Base-by-base conservation (phyloP, 2,888 invertebrate species). In the Nemapogon koenigi region DNA sequence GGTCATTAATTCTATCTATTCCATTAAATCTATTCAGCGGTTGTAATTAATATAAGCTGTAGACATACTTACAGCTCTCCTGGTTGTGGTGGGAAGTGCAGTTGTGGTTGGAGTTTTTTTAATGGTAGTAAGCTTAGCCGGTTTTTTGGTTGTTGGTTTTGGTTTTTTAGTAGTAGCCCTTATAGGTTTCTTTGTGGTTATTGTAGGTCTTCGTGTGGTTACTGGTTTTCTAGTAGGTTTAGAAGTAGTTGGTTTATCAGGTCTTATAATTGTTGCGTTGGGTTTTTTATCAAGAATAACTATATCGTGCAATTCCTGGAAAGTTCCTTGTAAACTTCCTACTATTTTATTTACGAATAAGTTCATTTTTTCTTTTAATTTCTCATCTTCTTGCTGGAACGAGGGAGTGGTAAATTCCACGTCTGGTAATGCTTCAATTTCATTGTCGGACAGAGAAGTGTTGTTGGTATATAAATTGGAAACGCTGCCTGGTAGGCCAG, bases 291-390 rank as follows among this genome's bases (percentile, higher is more conserved):
- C 78, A 28, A 79, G 49, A 18, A 80, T 78, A 0, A 93, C 87
- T 42, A 92, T 85, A 49, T 91, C 90, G 48, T 89, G 88, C 8
- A 93, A 60, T 36, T 88, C 89, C 49, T 90, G 85, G 60, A 92
- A 92, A 16, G 92, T 91, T 1, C 87, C 90, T 63, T 91, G 90
- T 2, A 93, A 68, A 14, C 91, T 91, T 44, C 89, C 86, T 7
- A 92, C 91, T 11, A 93, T 89, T 62, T 91, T 91, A 51, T 88
- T 87, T 0, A 93, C 93, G 47, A 93, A 87, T 0, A 87, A 73
- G 52, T 90, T 90, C 67, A 92, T 89, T 63, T 91, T 91, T 27
- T 88, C 85, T 47, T 89, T 87, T 1, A 92, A 60, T 39, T 85
- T 85, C 1, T 86, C 86, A 50, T 92, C 91, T 55, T 91, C 90